phyloP scores from a whole-genome alignment of 2,113 vertebrate genomes.

The Trichechus manatus region DNA sequence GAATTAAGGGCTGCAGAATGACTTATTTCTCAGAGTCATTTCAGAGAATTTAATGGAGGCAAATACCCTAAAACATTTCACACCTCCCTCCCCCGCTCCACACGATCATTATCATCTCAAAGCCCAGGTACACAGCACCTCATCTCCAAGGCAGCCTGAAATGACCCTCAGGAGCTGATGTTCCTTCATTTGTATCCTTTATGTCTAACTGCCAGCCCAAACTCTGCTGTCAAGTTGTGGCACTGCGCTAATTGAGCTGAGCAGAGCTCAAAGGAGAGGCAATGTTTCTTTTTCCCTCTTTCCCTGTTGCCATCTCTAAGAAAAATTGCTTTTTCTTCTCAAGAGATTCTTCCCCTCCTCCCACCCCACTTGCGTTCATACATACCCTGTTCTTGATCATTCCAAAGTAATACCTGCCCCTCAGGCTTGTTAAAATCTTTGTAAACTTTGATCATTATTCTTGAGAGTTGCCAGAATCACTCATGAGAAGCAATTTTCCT shows the following conservation, averaged over 20 bases:
- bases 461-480: not conserved
- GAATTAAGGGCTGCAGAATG: not conserved
- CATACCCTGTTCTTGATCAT: not conserved
- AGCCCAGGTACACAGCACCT: fast-evolving
- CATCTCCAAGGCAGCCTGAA: not conserved
- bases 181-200: not conserved
- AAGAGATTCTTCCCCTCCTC: not conserved
- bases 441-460: conserved; percentile 29
- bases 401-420: not conserved
- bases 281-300: not conserved
- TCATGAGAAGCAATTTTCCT: not conserved
- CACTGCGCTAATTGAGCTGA: not conserved
- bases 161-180: not conserved
- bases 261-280: not conserved
- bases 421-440: conserved; percentile 3
- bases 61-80: not conserved
- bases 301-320: not conserved
- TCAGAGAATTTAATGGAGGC: not conserved
- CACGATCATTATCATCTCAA: not conserved
- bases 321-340: not conserved
- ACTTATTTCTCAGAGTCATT: not conserved
- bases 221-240: not conserved
- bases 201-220: not conserved
- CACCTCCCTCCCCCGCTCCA: not conserved
- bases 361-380: not conserved